A percentile compares a stretch with the other conserved stretches of the same genome.
Conservation (phyloP, 1,140 invertebrate species). For the Euwallacea fornicatus region DNA sequence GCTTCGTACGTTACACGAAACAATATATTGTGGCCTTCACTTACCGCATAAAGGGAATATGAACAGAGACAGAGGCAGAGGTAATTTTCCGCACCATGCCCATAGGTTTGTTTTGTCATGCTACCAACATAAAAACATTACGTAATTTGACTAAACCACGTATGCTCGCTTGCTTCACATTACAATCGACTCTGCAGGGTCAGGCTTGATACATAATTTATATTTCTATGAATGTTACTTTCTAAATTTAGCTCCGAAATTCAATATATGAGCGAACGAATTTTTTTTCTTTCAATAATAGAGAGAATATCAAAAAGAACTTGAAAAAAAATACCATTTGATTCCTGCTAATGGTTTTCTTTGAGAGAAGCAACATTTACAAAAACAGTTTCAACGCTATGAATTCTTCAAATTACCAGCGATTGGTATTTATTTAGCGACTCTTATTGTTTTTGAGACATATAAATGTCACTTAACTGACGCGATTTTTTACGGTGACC, state of each 20-base stretch:
- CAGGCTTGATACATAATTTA: not conserved
- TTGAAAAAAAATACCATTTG: no score
- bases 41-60: conserved; percentile 33
- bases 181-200: not conserved
- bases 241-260: conserved; percentile 4
- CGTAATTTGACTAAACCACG: not conserved
- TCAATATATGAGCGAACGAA: not conserved
- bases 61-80: conserved; percentile 33
- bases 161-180: not conserved
- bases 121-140: conserved; percentile 1
- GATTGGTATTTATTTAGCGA: no score
- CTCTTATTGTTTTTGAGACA: no score
- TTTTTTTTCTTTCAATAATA: not conserved
- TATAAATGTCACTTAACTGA: no score
- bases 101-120: conserved; percentile 1
- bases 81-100: conserved; percentile 16
- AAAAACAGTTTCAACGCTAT: no score
- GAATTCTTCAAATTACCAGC: no score
- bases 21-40: conserved; percentile 12
- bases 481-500: no score
- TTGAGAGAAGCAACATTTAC: no score
- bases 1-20: conserved; percentile 15
- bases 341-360: no score
- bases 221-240: not conserved
- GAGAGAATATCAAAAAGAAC: no score